These are phyloP conservation scores for Netelia virgata DNA, from an alignment of 2,888 invertebrate species.

Conservation along the genomic window DNA sequence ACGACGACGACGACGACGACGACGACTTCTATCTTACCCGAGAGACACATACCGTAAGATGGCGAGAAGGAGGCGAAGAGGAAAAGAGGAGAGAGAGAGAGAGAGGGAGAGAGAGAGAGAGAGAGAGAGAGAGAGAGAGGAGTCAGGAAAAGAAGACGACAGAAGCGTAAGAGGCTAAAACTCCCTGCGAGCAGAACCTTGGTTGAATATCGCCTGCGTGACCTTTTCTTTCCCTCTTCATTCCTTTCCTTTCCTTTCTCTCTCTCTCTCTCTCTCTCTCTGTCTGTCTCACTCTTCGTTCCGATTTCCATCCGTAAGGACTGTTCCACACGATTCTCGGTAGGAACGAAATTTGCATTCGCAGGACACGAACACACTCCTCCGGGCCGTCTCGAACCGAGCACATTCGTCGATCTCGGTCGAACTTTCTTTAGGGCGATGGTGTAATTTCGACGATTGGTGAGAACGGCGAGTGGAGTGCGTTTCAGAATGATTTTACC, in stretches of 20 bases:
- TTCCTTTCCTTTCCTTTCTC: constrained; percentile 57
- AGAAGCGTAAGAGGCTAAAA: constrained; percentile 59
- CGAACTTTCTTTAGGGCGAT: constrained; percentile 25
- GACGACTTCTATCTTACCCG: constrained; percentile 57
- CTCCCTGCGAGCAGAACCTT: constrained; percentile 47
- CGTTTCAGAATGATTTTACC: neutral
- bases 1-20: constrained; percentile 55
- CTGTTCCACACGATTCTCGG: constrained; percentile 73
- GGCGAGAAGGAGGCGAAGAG: constrained; percentile 12
- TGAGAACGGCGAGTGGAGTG: neutral
- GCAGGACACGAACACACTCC: constrained; percentile 69
- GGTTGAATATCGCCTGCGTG: constrained; percentile 62
- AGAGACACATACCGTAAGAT: constrained; percentile 43
- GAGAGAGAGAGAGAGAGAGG: constrained; percentile 15
- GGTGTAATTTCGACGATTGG: neutral
- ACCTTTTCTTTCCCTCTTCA: constrained; percentile 58
- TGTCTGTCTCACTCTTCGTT: constrained; percentile 58
- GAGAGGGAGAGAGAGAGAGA: constrained; percentile 11
- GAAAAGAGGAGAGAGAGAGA: constrained; percentile 22
- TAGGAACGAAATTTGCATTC: constrained; percentile 73
- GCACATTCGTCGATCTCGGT: constrained; percentile 20
- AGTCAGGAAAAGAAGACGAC: constrained; percentile 37
- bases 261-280: constrained; percentile 52
- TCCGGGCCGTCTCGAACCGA: neutral
- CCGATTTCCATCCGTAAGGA: constrained; percentile 74